Conservation (phyloP, 2,888 invertebrate species). For the Hyalella azteca region DNA sequence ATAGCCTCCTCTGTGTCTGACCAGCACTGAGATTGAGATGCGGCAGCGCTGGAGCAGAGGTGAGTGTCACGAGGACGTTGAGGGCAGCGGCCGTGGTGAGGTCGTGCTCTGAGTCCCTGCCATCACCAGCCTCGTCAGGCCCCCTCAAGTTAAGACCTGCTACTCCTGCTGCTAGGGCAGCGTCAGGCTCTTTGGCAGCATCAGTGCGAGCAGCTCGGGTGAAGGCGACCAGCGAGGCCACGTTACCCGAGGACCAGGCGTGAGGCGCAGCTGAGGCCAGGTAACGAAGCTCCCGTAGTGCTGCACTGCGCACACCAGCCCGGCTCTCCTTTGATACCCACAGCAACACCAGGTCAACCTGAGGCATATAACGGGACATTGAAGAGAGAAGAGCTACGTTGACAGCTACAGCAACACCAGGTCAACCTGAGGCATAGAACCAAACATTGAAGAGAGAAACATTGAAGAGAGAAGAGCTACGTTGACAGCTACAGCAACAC, state of each 20-base stretch:
- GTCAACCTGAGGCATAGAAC: too few species aligned
- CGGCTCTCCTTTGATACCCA: conserved; percentile 75
- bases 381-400: too few species aligned
- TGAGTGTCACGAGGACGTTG: conserved; percentile 44
- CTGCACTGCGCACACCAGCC: conserved; percentile 73
- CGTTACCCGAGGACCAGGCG: conserved; percentile 74
- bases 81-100: conserved; percentile 43
- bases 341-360: conserved; percentile 71
- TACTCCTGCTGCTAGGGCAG: not conserved
- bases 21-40: conserved; percentile 42
- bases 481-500: too few species aligned
- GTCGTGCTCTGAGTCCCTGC: not conserved
- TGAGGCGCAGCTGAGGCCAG: conserved; percentile 78
- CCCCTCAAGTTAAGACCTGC: not conserved
- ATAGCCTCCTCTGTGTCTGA: too few species aligned
- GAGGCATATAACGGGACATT: too few species aligned
- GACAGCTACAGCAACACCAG: too few species aligned
- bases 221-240: conserved; percentile 60
- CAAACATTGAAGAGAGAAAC: too few species aligned
- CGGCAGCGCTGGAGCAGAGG: conserved; percentile 47
- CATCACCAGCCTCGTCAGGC: not conserved
- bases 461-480: too few species aligned
- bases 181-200: not conserved
- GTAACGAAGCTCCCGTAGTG: conserved; percentile 72
- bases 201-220: conserved; percentile 35